Evolutionary conservation across 2,113 vertebrate species (phyloP).

Genomic region (Numida meleagris): DNA sequence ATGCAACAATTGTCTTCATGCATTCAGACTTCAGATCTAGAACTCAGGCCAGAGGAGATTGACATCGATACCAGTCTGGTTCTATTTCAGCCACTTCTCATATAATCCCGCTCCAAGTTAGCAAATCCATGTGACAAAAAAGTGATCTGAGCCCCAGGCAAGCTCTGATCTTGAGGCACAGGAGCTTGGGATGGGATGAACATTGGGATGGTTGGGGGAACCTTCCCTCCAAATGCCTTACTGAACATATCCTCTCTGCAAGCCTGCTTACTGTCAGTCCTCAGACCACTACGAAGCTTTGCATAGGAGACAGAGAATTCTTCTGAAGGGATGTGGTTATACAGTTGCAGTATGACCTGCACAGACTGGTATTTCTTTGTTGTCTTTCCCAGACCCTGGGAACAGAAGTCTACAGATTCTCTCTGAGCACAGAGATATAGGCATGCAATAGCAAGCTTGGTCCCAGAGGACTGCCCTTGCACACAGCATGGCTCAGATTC

Average conservation of each 20-base stretch:
- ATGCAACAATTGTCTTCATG: accelerated
- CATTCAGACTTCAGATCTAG: not conserved
- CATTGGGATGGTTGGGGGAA: not conserved
- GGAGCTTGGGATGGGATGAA: not conserved
- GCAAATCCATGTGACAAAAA: not conserved
- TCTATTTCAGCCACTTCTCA: not conserved
- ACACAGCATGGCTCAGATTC: not conserved
- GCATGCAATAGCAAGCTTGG: accelerated
- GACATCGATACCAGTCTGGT: not conserved
- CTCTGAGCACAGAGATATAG: not conserved
- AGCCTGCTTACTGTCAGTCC: not conserved
- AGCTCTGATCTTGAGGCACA: not conserved
- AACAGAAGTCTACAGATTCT: not conserved
- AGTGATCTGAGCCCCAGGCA: not conserved
- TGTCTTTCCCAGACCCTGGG: not conserved
- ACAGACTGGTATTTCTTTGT: not conserved
- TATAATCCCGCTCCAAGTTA: not conserved
- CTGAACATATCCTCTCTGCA: not conserved
- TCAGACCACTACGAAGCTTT: not conserved
- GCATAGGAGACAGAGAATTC: not conserved
- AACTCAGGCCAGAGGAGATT: not conserved
- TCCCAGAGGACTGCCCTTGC: not conserved
- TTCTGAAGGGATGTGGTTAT: not conserved
- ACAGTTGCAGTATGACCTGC: not conserved
- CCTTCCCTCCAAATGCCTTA: not conserved